Evolutionary conservation across 2,113 vertebrate genomes (phyloP).

Genomic region (Rallus limicola): DNA sequence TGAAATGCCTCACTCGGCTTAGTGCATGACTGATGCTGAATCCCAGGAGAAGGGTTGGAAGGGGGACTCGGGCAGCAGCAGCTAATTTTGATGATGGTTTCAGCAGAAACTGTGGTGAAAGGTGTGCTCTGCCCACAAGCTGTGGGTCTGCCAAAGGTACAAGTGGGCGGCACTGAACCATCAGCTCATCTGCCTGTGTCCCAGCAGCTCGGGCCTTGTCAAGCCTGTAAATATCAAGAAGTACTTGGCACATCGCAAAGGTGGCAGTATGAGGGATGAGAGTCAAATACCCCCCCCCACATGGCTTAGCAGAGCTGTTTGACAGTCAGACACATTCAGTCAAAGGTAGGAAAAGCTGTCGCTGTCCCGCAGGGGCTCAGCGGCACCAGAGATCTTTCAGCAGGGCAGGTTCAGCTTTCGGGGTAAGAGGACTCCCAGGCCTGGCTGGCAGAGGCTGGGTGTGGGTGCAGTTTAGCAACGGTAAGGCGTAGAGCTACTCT

Average conservation of each 20-base stretch:
- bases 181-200: neutral
- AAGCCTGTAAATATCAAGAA: neutral
- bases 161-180: neutral
- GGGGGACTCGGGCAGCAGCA: neutral
- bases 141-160: neutral
- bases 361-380: neutral
- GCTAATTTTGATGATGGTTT: neutral
- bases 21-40: neutral
- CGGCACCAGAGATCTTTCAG: neutral
- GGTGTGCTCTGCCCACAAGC: neutral
- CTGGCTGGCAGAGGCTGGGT: neutral
- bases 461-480: fast-evolving
- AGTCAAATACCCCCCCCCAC: fast-evolving
- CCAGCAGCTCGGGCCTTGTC: fast-evolving
- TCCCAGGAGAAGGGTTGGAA: neutral
- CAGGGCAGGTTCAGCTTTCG: neutral
- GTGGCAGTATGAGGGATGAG: neutral
- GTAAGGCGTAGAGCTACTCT: neutral
- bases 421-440: neutral
- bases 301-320: neutral
- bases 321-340: neutral
- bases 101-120: neutral
- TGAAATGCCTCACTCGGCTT: neutral
- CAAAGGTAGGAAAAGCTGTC: neutral
- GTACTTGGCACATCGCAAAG: neutral